phyloP scores from a whole-genome alignment of 2,113 vertebrate genomes.

The Upupa epops region DNA sequence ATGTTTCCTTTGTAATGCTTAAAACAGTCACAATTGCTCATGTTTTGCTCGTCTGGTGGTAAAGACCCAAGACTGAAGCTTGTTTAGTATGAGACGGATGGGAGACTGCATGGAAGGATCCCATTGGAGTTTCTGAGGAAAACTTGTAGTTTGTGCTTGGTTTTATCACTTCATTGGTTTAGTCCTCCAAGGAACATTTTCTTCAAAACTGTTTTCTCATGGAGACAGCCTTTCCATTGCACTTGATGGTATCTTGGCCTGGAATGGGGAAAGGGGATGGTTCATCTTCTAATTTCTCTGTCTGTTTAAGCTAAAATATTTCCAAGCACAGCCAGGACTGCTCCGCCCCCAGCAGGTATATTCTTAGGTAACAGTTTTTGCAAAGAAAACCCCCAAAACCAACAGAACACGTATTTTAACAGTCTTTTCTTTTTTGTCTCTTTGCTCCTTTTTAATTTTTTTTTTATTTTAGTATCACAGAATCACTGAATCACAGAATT shows the following conservation, averaged over 20 bases:
- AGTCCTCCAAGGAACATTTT: not conserved
- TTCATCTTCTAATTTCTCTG: not conserved
- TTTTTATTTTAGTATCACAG: not conserved
- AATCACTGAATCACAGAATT: no score
- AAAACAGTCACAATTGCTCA: no score
- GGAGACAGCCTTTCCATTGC: not conserved
- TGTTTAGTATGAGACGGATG: no score
- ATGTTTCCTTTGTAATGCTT: no score
- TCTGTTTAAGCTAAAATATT: conserved; percentile 14
- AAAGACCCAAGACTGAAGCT: no score
- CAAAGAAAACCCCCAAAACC: no score
- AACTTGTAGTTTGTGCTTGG: not conserved
- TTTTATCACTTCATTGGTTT: not conserved
- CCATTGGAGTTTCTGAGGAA: not conserved
- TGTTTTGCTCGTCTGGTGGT: no score
- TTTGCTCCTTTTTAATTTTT: not conserved
- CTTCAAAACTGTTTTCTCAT: not conserved
- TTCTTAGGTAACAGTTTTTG: no score
- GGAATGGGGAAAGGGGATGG: not conserved
- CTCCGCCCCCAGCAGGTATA: not conserved
- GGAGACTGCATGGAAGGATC: not conserved
- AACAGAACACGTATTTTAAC: not conserved
- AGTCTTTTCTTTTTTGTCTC: not conserved
- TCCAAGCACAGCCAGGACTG: not conserved
- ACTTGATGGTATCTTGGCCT: not conserved